These are phyloP conservation scores for Aphaenogaster ashmeadi DNA, from an alignment of 1,140 invertebrate genomes.

Conservation along the genomic window DNA sequence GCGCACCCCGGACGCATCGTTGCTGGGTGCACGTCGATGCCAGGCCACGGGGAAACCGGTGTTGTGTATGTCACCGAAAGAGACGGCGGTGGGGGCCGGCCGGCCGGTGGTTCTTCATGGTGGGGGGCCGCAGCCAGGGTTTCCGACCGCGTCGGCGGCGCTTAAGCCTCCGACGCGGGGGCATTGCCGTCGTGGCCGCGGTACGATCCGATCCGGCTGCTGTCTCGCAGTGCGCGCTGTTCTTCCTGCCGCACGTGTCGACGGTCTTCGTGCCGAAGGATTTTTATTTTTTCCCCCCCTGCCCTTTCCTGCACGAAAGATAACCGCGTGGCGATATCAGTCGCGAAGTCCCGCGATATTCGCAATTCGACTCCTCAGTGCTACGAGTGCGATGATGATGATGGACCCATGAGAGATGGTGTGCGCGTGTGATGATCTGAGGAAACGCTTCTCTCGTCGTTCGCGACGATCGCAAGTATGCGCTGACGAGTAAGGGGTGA, in stretches of 20 bases:
- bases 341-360: neutral
- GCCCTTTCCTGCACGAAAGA: neutral
- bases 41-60: constrained; percentile 63
- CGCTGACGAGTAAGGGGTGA: constrained; percentile 29
- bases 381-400: constrained; percentile 17
- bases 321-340: constrained; percentile 22
- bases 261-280: constrained; percentile 26
- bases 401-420: constrained; percentile 29
- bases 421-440: constrained; percentile 16
- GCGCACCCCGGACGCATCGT: constrained; percentile 32
- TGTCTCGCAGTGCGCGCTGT: constrained; percentile 50
- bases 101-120: constrained; percentile 63
- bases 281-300: neutral
- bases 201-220: constrained; percentile 79
- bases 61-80: constrained; percentile 75
- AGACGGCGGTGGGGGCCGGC: constrained; percentile 71
- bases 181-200: constrained; percentile 84
- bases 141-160: constrained; percentile 79
- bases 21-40: constrained; percentile 23
- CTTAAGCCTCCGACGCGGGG: constrained; percentile 80
- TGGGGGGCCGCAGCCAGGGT: constrained; percentile 69
- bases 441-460: neutral
- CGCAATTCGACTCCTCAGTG: neutral
- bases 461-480: constrained; percentile 27
- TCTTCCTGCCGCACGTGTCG: constrained; percentile 44